phyloP scores from a whole-genome alignment of 2,888 invertebrate species.

The Itoplectis maculator region DNA sequence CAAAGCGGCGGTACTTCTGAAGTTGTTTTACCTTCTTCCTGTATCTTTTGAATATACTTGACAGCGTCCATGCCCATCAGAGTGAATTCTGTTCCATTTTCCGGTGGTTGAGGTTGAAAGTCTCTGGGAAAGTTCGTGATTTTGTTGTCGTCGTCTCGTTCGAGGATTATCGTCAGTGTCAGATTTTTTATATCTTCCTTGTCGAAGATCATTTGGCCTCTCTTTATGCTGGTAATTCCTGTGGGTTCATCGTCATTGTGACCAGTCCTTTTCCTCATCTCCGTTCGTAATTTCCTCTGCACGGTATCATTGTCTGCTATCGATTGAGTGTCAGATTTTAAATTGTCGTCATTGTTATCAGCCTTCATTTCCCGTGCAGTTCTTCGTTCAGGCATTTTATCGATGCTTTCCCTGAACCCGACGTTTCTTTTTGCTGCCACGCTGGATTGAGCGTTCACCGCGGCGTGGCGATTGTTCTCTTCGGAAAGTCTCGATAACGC shows the following conservation, averaged over 20 bases:
- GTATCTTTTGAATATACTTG: slow-evolving; percentile 73
- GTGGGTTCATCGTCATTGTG: slow-evolving; percentile 8
- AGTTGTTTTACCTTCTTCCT: slow-evolving; percentile 64
- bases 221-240: slow-evolving; percentile 57
- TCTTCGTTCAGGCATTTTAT: slow-evolving; percentile 5
- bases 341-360: not conserved
- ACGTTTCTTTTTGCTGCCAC: not conserved
- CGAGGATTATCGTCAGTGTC: slow-evolving; percentile 72
- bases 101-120: slow-evolving; percentile 71
- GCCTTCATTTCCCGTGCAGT: slow-evolving; percentile 21
- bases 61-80: slow-evolving; percentile 75
- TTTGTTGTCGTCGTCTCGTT: slow-evolving; percentile 71
- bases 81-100: slow-evolving; percentile 71
- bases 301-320: not conserved
- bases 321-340: not conserved
- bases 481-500: slow-evolving; percentile 29
- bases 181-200: slow-evolving; percentile 73
- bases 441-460: not conserved
- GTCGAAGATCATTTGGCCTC: slow-evolving; percentile 71
- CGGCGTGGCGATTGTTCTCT: slow-evolving; percentile 41
- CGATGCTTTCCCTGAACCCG: not conserved
- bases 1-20: slow-evolving; percentile 50
- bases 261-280: slow-evolving; percentile 19
- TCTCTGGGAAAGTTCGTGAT: slow-evolving; percentile 74
- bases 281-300: not conserved